A percentile compares a stretch with the other conserved stretches of the same genome.
These are phyloP conservation scores for Labeo rohita DNA, from an alignment of 2,113 vertebrate species.

Conservation along the genomic window DNA sequence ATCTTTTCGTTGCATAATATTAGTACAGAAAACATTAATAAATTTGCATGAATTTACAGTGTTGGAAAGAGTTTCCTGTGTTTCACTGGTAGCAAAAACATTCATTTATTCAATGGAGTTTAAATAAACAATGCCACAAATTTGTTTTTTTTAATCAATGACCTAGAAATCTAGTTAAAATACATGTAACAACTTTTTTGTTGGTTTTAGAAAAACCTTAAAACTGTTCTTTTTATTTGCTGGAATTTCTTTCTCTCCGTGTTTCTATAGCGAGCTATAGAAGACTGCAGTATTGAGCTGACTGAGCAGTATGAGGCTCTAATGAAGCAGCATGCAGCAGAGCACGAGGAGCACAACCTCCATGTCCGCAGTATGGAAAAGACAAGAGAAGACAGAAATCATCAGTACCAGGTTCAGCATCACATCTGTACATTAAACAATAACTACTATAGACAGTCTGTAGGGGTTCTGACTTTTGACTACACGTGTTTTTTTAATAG, in stretches of 20 bases:
- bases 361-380: slow-evolving; percentile 78
- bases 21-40: not conserved
- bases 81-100: not conserved
- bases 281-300: slow-evolving; percentile 66
- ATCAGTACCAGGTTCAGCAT: slow-evolving; percentile 80
- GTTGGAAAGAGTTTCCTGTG: not conserved
- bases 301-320: slow-evolving; percentile 73
- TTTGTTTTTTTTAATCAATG: no score
- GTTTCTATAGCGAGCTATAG: slow-evolving; percentile 75
- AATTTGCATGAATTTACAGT: not conserved
- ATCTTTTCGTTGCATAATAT: not conserved
- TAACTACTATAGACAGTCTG: not conserved
- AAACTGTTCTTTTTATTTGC: not conserved
- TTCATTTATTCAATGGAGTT: not conserved
- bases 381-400: slow-evolving; percentile 80
- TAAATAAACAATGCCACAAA: no score
- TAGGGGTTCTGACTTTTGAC: not conserved
- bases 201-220: not conserved
- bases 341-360: slow-evolving; percentile 79
- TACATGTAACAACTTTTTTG: not conserved
- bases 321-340: slow-evolving; percentile 78
- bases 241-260: slow-evolving; percentile 49
- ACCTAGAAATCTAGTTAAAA: no score
- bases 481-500: not conserved
- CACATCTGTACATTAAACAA: not conserved